phyloP scores from a whole-genome alignment of 1,140 invertebrate genomes.

The Leptinotarsa texana region DNA sequence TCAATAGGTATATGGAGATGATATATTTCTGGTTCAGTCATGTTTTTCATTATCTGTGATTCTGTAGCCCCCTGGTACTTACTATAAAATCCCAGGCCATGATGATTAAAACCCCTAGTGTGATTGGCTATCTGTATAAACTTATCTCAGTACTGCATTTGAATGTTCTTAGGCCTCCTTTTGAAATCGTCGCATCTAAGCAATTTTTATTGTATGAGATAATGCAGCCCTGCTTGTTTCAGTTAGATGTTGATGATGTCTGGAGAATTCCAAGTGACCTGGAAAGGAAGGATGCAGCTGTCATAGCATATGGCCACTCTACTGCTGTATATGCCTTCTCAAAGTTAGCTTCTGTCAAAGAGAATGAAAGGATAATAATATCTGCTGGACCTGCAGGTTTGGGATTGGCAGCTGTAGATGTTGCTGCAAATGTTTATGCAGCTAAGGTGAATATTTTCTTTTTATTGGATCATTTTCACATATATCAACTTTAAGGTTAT shows the following conservation, averaged over 20 bases:
- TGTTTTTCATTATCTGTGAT: no score
- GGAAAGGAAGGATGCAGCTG: constrained; percentile 57
- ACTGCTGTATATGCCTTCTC: constrained; percentile 61
- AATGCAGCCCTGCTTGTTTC: constrained; percentile 29
- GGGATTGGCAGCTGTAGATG: constrained; percentile 63
- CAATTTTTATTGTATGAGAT: no score
- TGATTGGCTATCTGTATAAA: no score
- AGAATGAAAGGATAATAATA: constrained; percentile 58
- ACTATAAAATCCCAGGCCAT: no score
- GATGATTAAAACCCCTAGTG: no score
- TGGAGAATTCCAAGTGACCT: constrained; percentile 59
- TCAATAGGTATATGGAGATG: no score
- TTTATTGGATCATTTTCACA: no score
- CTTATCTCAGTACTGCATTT: no score
- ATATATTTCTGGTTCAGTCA: no score
- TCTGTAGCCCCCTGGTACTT: no score
- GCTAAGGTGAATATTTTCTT: constrained; percentile 55
- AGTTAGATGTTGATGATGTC: constrained; percentile 56
- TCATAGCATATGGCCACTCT: constrained; percentile 59
- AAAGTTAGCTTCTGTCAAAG: constrained; percentile 57
- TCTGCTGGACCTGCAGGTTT: constrained; percentile 62
- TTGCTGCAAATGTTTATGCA: constrained; percentile 62
- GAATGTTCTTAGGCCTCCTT: no score
- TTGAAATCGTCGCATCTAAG: no score
- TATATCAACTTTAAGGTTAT: constrained; percentile 56